Conservation (phyloP, 2,797 vertebrate genomes). For the Betta splendens region DNA sequence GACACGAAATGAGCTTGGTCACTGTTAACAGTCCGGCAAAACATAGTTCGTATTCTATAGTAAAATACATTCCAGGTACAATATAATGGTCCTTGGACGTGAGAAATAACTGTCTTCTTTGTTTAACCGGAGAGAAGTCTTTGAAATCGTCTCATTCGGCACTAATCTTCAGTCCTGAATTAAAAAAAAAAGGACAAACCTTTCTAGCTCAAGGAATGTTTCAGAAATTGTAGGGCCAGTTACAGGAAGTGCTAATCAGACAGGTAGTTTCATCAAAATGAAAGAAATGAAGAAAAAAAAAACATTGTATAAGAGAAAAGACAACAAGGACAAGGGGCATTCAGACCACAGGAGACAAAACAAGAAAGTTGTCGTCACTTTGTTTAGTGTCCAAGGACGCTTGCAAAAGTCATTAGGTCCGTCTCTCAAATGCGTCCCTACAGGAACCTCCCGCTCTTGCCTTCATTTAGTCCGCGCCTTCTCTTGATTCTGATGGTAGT, state of each 20-base stretch:
- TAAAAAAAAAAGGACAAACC: slow-evolving; percentile 36
- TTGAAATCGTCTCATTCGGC: slow-evolving; percentile 49
- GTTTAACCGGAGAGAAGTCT: slow-evolving; percentile 50
- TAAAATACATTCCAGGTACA: slow-evolving; percentile 71
- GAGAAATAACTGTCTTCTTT: slow-evolving; percentile 43
- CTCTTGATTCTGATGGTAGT: slow-evolving; percentile 65
- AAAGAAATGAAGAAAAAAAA: slow-evolving; percentile 38
- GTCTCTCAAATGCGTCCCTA: slow-evolving; percentile 52
- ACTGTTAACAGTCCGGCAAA: slow-evolving; percentile 64
- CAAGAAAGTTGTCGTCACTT: slow-evolving; percentile 59
- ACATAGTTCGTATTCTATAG: slow-evolving; percentile 54
- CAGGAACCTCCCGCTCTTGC: slow-evolving; percentile 47
- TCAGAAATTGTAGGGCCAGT: slow-evolving; percentile 65
- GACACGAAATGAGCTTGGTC: slow-evolving; percentile 76
- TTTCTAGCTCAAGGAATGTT: slow-evolving; percentile 79
- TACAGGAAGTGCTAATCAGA: slow-evolving; percentile 67
- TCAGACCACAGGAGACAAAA: slow-evolving; percentile 78
- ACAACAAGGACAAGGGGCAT: slow-evolving; percentile 67
- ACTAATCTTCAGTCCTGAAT: slow-evolving; percentile 51
- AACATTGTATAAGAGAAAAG: slow-evolving; percentile 60
- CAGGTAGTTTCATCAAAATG: slow-evolving; percentile 73
- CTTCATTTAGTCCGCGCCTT: slow-evolving; percentile 59
- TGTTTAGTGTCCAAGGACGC: slow-evolving; percentile 67
- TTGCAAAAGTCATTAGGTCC: slow-evolving; percentile 71
- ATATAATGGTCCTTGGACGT: slow-evolving; percentile 42